phyloP scores from a whole-genome alignment of 1,140 invertebrate genomes.

The Lordiphosa clarofinis region DNA sequence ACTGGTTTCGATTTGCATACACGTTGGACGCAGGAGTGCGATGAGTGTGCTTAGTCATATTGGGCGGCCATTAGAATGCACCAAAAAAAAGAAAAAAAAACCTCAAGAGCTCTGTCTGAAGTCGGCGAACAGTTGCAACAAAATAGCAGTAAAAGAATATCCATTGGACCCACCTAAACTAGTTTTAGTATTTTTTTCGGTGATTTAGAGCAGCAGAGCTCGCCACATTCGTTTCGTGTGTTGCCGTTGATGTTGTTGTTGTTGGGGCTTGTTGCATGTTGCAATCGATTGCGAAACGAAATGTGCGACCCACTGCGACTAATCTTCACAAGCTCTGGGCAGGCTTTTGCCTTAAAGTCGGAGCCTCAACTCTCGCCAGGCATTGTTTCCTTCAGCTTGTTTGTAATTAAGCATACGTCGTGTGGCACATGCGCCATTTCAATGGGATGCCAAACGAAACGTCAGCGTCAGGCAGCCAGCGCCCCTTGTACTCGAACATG shows the following conservation, averaged over 20 bases:
- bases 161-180: slow-evolving; percentile 79
- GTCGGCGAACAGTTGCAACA: slow-evolving; percentile 51
- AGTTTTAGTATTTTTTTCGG: slow-evolving; percentile 60
- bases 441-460: slow-evolving; percentile 51
- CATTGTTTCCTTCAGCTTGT: slow-evolving; percentile 52
- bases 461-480: slow-evolving; percentile 5
- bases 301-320: slow-evolving; percentile 77
- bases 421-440: slow-evolving; percentile 57
- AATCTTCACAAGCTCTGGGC: slow-evolving; percentile 64
- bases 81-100: slow-evolving; percentile 39
- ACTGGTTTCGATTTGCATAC: slow-evolving; percentile 79
- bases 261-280: slow-evolving; percentile 63
- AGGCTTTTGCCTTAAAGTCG: slow-evolving; percentile 31
- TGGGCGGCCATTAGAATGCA: slow-evolving; percentile 79
- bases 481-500: neutral
- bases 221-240: slow-evolving; percentile 68
- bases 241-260: slow-evolving; percentile 16
- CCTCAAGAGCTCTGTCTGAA: slow-evolving; percentile 16
- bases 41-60: slow-evolving; percentile 79
- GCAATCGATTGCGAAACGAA: slow-evolving; percentile 78
- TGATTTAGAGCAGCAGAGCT: slow-evolving; percentile 66
- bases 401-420: slow-evolving; percentile 77
- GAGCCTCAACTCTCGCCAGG: slow-evolving; percentile 17
- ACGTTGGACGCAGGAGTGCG: slow-evolving; percentile 73
- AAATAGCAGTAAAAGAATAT: slow-evolving; percentile 77